These are phyloP conservation scores for Euphydryas editha DNA, from an alignment of 2,888 invertebrate genomes.

Conservation along the genomic window DNA sequence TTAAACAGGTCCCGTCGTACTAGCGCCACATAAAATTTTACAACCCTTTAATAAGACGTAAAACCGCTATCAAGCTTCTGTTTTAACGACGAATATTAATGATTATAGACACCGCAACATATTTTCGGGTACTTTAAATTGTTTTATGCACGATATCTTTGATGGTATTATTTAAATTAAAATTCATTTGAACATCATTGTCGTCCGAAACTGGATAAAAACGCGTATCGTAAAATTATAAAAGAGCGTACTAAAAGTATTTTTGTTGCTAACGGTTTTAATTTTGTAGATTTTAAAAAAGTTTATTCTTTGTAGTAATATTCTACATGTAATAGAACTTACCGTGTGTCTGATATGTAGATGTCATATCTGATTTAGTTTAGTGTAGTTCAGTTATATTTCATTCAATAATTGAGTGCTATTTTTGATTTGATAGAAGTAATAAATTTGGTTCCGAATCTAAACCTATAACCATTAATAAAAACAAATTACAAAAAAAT, in stretches of 20 bases:
- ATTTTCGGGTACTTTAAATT: constrained; percentile 52
- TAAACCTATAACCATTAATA: no score
- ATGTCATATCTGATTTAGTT: no score
- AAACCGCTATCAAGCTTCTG: constrained; percentile 71
- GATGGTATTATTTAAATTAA: constrained; percentile 18
- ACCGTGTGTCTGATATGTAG: no score
- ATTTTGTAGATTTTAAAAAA: no score
- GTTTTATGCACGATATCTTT: constrained; percentile 35
- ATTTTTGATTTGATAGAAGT: no score
- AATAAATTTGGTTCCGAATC: no score
- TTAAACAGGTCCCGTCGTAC: constrained; percentile 71
- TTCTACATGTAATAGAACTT: no score
- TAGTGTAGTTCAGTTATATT: no score
- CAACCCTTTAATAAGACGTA: constrained; percentile 81
- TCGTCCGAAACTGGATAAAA: constrained; percentile 5
- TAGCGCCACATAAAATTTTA: constrained; percentile 77
- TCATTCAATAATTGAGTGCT: no score
- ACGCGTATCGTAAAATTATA: constrained; percentile 9
- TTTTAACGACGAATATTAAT: constrained; percentile 77
- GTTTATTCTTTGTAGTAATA: no score
- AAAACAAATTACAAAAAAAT: no score
- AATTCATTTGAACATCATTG: constrained; percentile 6
- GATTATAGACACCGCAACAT: constrained; percentile 70
- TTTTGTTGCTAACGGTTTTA: not conserved
- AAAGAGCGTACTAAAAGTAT: not conserved